Percentiles rank a stretch among this genome's conserved stretches.
These are phyloP conservation scores for Chaetorhynchus papuensis DNA, from an alignment of 2,113 vertebrate genomes.

Conservation along the genomic window DNA sequence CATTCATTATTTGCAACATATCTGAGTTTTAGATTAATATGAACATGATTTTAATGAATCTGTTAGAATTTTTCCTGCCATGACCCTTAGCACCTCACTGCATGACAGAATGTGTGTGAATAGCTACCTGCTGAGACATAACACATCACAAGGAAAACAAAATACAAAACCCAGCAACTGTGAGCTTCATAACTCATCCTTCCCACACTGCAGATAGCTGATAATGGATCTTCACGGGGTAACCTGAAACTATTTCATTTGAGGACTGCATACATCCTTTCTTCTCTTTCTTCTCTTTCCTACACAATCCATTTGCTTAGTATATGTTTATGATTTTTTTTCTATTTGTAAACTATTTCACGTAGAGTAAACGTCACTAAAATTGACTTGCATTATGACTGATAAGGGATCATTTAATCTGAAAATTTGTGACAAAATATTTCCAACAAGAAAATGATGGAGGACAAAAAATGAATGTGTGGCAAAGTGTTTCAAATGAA, in stretches of 20 bases:
- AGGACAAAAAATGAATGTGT: background rate
- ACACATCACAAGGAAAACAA: background rate
- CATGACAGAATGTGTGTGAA: background rate
- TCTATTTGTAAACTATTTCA: background rate
- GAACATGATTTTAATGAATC: background rate
- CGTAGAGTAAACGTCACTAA: background rate
- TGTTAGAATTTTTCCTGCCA: background rate
- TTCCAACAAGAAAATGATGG: background rate
- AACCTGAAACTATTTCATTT: background rate
- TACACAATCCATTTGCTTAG: background rate
- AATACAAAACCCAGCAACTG: background rate
- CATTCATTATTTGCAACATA: background rate
- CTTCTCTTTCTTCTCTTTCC: background rate
- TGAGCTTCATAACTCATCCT: background rate
- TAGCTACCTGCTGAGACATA: background rate
- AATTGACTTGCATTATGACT: background rate
- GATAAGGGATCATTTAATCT: background rate
- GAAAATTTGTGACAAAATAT: background rate
- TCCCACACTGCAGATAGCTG: background rate
- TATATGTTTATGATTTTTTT: background rate
- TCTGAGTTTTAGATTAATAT: background rate
- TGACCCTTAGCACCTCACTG: background rate
- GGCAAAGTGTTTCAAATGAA: background rate
- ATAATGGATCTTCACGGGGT: background rate
- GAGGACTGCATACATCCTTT: background rate